phyloP scores from a whole-genome alignment of 2,113 vertebrate species.

The Chloebia gouldiae region DNA sequence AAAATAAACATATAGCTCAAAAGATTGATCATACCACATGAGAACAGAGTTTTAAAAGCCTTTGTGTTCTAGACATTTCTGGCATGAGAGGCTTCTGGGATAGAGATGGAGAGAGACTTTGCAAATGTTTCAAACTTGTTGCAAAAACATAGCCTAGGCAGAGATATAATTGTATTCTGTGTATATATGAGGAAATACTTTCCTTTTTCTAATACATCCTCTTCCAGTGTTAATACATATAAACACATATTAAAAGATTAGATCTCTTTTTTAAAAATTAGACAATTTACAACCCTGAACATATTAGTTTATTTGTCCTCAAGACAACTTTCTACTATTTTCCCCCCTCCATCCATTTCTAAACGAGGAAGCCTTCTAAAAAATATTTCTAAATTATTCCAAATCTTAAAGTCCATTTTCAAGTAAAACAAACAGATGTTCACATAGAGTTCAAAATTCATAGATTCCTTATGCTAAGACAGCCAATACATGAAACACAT shows the following conservation, averaged over 20 bases:
- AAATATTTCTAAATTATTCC: neutral
- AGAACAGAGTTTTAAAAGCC: neutral
- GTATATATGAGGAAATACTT: neutral
- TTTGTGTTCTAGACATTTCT: neutral
- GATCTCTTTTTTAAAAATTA: neutral
- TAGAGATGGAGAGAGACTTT: neutral
- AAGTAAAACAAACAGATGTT: neutral
- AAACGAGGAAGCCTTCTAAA: neutral
- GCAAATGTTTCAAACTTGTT: neutral
- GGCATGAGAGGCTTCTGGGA: neutral
- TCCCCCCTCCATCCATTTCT: neutral
- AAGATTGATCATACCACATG: neutral
- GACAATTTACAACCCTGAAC: neutral
- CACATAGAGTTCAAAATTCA: neutral
- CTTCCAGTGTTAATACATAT: neutral
- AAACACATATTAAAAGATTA: neutral
- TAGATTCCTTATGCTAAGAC: neutral
- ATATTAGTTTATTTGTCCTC: neutral
- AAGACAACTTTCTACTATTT: neutral
- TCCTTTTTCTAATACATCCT: neutral
- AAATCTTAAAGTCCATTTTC: neutral
- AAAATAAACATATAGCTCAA: neutral
- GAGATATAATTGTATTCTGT: neutral
- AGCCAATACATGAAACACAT: neutral
- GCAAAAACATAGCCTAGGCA: neutral